These are phyloP conservation scores for Pogonomyrmex californicus DNA, from an alignment of 1,140 invertebrate genomes.

Conservation along the genomic window DNA sequence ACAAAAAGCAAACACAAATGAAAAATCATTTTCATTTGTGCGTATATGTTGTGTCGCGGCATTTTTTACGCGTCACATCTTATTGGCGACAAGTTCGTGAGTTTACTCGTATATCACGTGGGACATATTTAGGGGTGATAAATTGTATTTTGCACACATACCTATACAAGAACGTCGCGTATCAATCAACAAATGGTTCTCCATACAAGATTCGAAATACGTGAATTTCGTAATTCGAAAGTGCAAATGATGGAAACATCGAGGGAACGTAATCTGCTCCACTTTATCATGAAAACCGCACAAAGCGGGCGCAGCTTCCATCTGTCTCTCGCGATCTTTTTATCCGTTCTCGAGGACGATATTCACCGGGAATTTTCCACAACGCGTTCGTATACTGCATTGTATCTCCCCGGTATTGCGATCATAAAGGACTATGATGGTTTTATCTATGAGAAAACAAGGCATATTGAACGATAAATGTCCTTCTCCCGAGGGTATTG, in stretches of 20 bases:
- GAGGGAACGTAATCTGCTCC: constrained; percentile 58
- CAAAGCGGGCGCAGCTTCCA: constrained; percentile 17
- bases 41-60: background rate
- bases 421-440: constrained; percentile 56
- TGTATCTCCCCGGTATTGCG: constrained; percentile 34
- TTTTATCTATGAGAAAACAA: constrained; percentile 55
- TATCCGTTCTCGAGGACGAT: constrained; percentile 49
- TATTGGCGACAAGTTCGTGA: background rate
- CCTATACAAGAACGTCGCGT: background rate
- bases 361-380: constrained; percentile 48
- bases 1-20: too few species aligned
- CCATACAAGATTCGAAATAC: constrained; percentile 40
- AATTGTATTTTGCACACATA: background rate
- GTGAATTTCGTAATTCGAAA: constrained; percentile 62
- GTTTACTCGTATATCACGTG: background rate
- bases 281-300: constrained; percentile 52
- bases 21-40: constrained; percentile 17
- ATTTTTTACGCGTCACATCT: background rate
- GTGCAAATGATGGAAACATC: constrained; percentile 26
- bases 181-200: constrained; percentile 16
- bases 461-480: constrained; percentile 52
- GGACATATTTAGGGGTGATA: background rate
- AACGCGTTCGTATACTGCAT: constrained; percentile 22
- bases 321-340: constrained; percentile 44
- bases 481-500: constrained; percentile 11